Evolutionary conservation across 2,113 vertebrate genomes (phyloP), one percentile per base, ranked within the genome.

Genomic region (Noturus placidus): DNA sequence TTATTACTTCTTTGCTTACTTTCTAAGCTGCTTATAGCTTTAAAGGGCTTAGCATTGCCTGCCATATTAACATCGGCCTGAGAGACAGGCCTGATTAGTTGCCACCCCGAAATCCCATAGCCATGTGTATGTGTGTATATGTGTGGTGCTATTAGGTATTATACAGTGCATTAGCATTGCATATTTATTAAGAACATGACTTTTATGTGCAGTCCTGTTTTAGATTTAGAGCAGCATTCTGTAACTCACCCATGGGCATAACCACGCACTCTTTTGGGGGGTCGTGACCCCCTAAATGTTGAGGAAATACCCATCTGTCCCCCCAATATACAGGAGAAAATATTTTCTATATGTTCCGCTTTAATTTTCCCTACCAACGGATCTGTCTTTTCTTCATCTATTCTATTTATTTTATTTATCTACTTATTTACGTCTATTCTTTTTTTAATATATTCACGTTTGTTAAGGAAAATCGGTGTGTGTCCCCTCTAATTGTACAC

Each of bases 11-110:
- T 92, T 90, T 91, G 93, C 93, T 95, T 93, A 93, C 92, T 95
- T 93, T 93, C 91, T 95, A 95, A 96, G 95, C 94, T 93, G 93
- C 95, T 96, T 96, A 95, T 93, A 90, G 93, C 94, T 89, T 93
- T 93, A 95, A 94, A 92, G 93, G 94, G 94, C 94, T 96, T 95
- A 96, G 93, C 93, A 93, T 84, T 70, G 85, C 87, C 87, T 94
- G 94, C 92, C 94, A 94, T 94, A 95, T 95, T 95, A 95, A 93
- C 94, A 94, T 95, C 93, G 94, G 90, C 92, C 93, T 88, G 91
- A 92, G 93, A 94, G 95, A 95, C 94, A 93, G 94, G 91, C 91
- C 92, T 94, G 94, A 95, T 93, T 92, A 93, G 91, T 92, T 94
- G 91, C 93, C 92, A 92, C 94, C 94, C 92, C 93, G 94, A 93